These are phyloP conservation scores for Drosophila orena DNA, from an alignment of 1,140 invertebrate genomes.

Conservation along the genomic window DNA sequence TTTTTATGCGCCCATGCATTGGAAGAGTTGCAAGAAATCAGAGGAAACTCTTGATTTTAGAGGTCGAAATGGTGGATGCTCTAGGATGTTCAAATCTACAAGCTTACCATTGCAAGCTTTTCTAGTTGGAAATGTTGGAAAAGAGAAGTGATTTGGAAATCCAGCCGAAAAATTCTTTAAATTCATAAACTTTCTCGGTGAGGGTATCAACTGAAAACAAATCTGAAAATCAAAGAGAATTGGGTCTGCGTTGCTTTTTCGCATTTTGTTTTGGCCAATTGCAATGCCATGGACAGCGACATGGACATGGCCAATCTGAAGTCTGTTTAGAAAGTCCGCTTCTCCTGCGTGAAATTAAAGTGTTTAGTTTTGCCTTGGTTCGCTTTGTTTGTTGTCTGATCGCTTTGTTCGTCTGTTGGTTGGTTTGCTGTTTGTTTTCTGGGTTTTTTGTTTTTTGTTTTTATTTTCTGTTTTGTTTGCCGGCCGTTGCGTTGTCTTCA, in stretches of 20 bases:
- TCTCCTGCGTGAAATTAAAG: constrained; percentile 81
- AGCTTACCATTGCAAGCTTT: no score
- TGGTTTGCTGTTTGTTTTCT: constrained; percentile 21
- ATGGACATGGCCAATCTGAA: constrained; percentile 32
- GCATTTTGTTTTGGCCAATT: constrained; percentile 45
- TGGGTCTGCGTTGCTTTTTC: constrained; percentile 41
- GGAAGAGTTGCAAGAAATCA: constrained; percentile 33
- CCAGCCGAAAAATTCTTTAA: neutral
- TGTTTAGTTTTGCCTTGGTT: constrained; percentile 63
- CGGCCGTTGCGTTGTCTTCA: constrained; percentile 66
- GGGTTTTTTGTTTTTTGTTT: constrained; percentile 1
- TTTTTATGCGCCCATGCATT: constrained; percentile 56
- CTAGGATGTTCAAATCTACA: neutral
- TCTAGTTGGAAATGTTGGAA: no score
- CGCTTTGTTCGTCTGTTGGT: constrained; percentile 34
- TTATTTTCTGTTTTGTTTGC: constrained; percentile 2
- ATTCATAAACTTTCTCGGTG: neutral
- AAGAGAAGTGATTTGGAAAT: neutral
- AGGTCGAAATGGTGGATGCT: constrained; percentile 8
- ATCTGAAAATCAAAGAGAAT: constrained; percentile 15
- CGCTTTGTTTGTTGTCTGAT: constrained; percentile 29
- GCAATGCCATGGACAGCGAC: constrained; percentile 44
- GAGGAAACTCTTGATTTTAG: neutral
- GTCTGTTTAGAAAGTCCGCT: constrained; percentile 72
- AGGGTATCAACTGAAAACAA: constrained; percentile 31